Evolutionary conservation across 2,888 invertebrate genomes (phyloP).

Genomic region (Meta bourneti): DNA sequence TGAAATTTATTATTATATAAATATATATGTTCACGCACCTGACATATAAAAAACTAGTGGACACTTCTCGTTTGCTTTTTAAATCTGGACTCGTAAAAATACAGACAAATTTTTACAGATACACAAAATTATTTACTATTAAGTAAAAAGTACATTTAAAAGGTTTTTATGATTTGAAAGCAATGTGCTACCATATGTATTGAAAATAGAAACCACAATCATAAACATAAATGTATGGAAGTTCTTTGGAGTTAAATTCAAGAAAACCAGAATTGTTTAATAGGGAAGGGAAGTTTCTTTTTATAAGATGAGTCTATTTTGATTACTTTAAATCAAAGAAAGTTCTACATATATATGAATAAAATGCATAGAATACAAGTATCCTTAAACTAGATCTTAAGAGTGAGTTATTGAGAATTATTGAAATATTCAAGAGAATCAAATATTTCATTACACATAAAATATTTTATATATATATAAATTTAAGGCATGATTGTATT

Average conservation of each 20-base stretch:
- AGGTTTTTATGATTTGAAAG: neutral
- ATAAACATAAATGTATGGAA: neutral
- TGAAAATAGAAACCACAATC: neutral
- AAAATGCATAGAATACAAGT: neutral
- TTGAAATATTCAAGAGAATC: neutral
- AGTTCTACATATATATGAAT: neutral
- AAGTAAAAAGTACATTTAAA: neutral
- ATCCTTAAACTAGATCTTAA: neutral
- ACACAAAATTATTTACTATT: neutral
- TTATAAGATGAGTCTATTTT: neutral
- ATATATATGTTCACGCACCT: neutral
- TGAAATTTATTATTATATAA: neutral
- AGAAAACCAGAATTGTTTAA: neutral
- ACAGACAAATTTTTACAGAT: neutral
- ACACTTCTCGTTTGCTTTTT: neutral
- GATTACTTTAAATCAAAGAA: neutral
- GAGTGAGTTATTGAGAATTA: neutral
- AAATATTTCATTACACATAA: too few species aligned
- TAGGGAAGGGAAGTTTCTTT: neutral
- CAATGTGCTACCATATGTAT: neutral
- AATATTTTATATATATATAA: neutral
- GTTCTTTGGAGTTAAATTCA: neutral
- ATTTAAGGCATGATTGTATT: neutral
- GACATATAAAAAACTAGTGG: neutral
- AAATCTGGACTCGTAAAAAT: neutral